phyloP scores from a whole-genome alignment of 2,888 invertebrate genomes.

The Agonopterix alstromeriana region DNA sequence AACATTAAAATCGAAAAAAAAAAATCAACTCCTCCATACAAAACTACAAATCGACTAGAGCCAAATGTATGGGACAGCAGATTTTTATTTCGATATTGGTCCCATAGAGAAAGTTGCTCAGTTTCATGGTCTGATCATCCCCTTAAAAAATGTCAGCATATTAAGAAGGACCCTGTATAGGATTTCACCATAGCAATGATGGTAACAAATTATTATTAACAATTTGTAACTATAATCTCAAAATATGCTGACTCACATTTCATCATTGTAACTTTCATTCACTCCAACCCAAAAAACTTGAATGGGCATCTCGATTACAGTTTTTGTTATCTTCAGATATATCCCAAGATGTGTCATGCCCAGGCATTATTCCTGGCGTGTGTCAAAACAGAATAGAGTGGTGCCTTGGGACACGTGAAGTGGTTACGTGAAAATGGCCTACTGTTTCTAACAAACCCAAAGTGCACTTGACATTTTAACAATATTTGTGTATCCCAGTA shows the following conservation, averaged over 20 bases:
- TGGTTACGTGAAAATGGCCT: slow-evolving; percentile 35
- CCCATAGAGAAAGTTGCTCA: too few relatives aligned
- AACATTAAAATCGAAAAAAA: too few relatives aligned
- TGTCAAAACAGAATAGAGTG: slow-evolving; percentile 75
- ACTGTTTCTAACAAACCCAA: slow-evolving; percentile 34
- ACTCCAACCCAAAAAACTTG: slow-evolving; percentile 30
- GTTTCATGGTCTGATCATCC: too few relatives aligned
- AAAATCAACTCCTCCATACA: too few relatives aligned
- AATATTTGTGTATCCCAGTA: slow-evolving; percentile 7
- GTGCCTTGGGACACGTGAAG: slow-evolving; percentile 54
- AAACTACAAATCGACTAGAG: too few relatives aligned
- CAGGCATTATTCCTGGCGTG: slow-evolving; percentile 43
- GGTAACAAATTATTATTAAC: not conserved
- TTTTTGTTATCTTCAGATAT: not conserved
- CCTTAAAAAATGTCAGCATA: too few relatives aligned
- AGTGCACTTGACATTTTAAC: slow-evolving; percentile 14
- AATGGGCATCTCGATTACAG: slow-evolving; percentile 40
- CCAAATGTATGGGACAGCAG: too few relatives aligned
- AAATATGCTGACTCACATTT: slow-evolving; percentile 42
- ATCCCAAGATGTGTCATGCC: slow-evolving; percentile 10
- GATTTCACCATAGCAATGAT: too few relatives aligned
- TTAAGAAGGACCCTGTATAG: too few relatives aligned
- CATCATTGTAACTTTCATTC: slow-evolving; percentile 33
- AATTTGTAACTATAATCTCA: not conserved
- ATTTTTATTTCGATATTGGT: too few relatives aligned